Evolutionary conservation across 2,888 invertebrate genomes (phyloP).

Genomic region (Halictus ligatus): DNA sequence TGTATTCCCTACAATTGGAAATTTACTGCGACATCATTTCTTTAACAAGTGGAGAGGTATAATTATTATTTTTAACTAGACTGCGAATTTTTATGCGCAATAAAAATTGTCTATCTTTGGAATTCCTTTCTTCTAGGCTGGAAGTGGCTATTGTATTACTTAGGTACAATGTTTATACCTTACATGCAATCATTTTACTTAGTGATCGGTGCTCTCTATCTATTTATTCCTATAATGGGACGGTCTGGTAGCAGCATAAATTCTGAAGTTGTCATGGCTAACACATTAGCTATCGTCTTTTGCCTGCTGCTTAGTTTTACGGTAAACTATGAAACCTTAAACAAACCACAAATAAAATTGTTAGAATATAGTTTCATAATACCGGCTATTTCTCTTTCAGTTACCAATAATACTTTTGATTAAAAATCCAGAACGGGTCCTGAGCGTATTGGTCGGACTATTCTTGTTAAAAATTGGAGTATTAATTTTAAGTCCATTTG

Average conservation of each 20-base stretch:
- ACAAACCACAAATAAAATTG: not conserved
- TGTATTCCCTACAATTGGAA: slow-evolving; percentile 86
- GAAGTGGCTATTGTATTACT: slow-evolving; percentile 86
- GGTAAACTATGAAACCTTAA: slow-evolving; percentile 69
- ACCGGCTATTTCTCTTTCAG: slow-evolving; percentile 74
- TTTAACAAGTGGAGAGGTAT: slow-evolving; percentile 86
- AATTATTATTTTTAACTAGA: not conserved
- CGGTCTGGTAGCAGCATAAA: slow-evolving; percentile 89
- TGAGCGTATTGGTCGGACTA: slow-evolving; percentile 85
- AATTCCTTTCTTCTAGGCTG: slow-evolving; percentile 83
- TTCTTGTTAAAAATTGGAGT: slow-evolving; percentile 86
- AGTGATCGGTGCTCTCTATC: slow-evolving; percentile 88
- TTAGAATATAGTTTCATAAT: not conserved
- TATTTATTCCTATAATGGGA: slow-evolving; percentile 93
- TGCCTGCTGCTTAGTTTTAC: slow-evolving; percentile 85
- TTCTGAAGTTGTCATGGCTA: slow-evolving; percentile 89
- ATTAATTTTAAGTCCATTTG: slow-evolving; percentile 88
- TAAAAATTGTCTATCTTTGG: not conserved
- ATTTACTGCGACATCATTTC: slow-evolving; percentile 85
- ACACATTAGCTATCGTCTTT: slow-evolving; percentile 84
- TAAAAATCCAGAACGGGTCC: slow-evolving; percentile 85
- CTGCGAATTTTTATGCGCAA: not conserved
- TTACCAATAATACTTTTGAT: slow-evolving; percentile 84
- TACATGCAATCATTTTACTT: slow-evolving; percentile 90
- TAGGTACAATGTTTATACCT: slow-evolving; percentile 86